Evolutionary conservation across 1,140 invertebrate species (phyloP), one percentile per base, ranked within the genome.

Genomic region (Phymorhynchus buccinoides): DNA sequence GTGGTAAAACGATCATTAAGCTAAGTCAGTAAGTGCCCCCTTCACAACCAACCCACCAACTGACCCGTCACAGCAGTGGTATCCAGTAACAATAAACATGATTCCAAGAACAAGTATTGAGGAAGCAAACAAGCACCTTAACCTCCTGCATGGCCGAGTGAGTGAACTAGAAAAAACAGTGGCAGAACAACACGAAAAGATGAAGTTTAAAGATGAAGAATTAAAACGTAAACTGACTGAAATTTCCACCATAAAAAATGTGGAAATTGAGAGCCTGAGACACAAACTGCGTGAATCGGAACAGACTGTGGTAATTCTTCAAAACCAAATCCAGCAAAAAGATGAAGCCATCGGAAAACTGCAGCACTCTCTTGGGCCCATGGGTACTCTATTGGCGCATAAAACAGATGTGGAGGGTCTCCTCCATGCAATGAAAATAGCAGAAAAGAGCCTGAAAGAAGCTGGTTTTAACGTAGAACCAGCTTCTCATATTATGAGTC

Each of bases 41-140:
- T n/a, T n/a, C n/a, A n/a, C n/a, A n/a, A n/a, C n/a, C n/a, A n/a
- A n/a, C n/a, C n/a, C n/a, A n/a, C n/a, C n/a, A n/a, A n/a, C n/a
- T n/a, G n/a, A n/a, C n/a, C n/a, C n/a, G n/a, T n/a, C n/a, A n/a
- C n/a, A n/a, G n/a, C n/a, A n/a, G n/a, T n/a, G n/a, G n/a, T n/a
- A n/a, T n/a, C n/a, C n/a, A n/a, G n/a, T n/a, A n/a, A 18, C 56
- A 0, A 27, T 14, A 37, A 86, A 48, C 56, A 90, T 91, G 90
- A 87, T 89, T 37, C 88, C 88, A 18, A 86, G 88, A 85, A 88
- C 88, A 16, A 91, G 82, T 42, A 91, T 91, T 48, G 87, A 91
- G 41, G 91, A 91, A 79, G 91, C 91, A n/a, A 91, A 91, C 78
- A 87, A 86, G 79, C 91, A 91, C 68, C 86, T 91, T 22, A 85